Conservation (phyloP, 2,888 invertebrate species). For the Zaprionus obscuricornis region DNA sequence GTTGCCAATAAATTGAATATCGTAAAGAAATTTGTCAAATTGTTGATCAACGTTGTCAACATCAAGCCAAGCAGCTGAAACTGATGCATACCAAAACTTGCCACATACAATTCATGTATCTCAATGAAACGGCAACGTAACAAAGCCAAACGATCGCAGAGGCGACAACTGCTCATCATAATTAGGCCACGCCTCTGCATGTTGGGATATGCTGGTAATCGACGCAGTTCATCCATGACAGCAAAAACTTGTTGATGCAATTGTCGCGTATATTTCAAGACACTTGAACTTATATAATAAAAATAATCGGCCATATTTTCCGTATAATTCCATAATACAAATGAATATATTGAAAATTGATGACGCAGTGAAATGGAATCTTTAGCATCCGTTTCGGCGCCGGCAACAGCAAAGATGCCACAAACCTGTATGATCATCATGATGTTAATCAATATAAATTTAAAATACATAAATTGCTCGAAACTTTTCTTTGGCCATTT, state of each 20-base stretch:
- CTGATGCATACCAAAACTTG: conserved; percentile 70
- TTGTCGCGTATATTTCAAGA: conserved; percentile 65
- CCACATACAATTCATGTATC: conserved; percentile 52
- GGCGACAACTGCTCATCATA: conserved; percentile 34
- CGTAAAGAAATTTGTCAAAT: conserved; percentile 72
- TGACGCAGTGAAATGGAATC: conserved; percentile 42
- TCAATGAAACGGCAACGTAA: conserved; percentile 38
- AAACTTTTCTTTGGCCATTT: conserved; percentile 49
- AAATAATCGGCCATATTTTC: conserved; percentile 79
- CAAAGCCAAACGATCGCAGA: conserved; percentile 55
- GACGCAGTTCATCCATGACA: conserved; percentile 28
- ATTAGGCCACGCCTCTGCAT: conserved; percentile 28
- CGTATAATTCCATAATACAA: conserved; percentile 77
- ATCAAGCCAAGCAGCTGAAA: conserved; percentile 72
- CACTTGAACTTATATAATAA: conserved; percentile 67
- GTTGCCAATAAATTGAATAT: conserved; percentile 70
- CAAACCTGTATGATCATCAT: conserved; percentile 72
- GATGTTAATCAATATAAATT: conserved; percentile 68
- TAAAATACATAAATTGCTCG: conserved; percentile 66
- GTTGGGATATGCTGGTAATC: neutral
- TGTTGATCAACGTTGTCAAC: conserved; percentile 71
- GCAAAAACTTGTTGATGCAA: conserved; percentile 53
- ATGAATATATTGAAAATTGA: conserved; percentile 67
- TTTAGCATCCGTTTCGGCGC: conserved; percentile 4
- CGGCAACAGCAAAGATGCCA: conserved; percentile 53